Evolutionary conservation across 2,113 vertebrate species (phyloP).

Genomic region (Oryzias curvinotus): DNA sequence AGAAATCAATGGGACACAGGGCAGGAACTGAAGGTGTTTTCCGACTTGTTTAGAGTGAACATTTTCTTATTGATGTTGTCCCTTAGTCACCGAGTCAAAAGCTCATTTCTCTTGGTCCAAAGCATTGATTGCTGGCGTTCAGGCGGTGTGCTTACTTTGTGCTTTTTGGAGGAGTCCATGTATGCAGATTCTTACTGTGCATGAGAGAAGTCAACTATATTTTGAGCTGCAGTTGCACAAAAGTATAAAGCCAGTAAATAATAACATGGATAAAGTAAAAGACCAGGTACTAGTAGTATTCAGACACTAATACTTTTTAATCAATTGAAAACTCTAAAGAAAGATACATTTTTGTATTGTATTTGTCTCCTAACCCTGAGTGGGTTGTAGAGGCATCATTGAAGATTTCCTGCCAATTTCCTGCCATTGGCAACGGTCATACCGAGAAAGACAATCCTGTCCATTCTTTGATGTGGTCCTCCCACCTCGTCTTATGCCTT

Average conservation of each 20-base stretch:
- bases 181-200: slow-evolving; percentile 22
- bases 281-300: too few relatives aligned
- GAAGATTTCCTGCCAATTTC: too few relatives aligned
- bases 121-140: slow-evolving; percentile 63
- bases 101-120: slow-evolving; percentile 65
- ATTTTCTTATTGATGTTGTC: slow-evolving; percentile 65
- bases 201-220: slow-evolving; percentile 26
- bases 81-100: slow-evolving; percentile 57
- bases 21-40: slow-evolving; percentile 69
- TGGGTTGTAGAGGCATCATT: too few relatives aligned
- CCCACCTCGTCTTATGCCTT: too few relatives aligned
- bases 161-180: slow-evolving; percentile 40
- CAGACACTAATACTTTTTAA: too few relatives aligned
- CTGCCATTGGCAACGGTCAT: too few relatives aligned
- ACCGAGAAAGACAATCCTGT: too few relatives aligned
- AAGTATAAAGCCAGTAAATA: not conserved
- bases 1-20: slow-evolving; percentile 72
- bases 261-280: too few relatives aligned
- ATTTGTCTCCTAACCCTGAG: too few relatives aligned
- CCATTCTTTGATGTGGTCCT: too few relatives aligned
- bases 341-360: too few relatives aligned
- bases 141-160: slow-evolving; percentile 65
- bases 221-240: slow-evolving; percentile 32
- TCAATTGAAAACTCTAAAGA: too few relatives aligned
- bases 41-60: slow-evolving; percentile 62